Evolutionary conservation across 2,113 vertebrate species (phyloP), one percentile per base, ranked within the genome.

Genomic region (Gopherus evgoodei): DNA sequence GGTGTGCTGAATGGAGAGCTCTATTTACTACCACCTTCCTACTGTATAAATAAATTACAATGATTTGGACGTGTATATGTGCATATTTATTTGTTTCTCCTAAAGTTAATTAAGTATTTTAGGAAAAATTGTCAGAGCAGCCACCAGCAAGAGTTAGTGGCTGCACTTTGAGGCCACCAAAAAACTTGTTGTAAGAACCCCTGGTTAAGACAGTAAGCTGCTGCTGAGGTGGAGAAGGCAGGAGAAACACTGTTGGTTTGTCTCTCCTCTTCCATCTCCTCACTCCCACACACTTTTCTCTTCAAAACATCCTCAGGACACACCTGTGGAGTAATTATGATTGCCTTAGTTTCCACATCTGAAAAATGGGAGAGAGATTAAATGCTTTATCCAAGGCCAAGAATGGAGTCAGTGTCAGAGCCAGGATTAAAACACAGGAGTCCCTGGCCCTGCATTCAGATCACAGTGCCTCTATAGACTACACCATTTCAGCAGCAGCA

Each of bases 221-320:
- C 4, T 4, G 22, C 16, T 10, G 35, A 72, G 53, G 22, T 80
- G 54, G 13, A 80, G 49, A 42, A 88, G 76, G 52, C 11, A 92
- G 35, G n/a, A 90, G 27, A 12, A 47, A 8, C 81, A 22, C 17
- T 3, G 65, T 62, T 22, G 49, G 56, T 25, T 0, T 0, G 11
- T 4, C 7, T 10, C n/a, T 86, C n/a, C 35, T 35, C 84, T 76
- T 31, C 7, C 35, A 25, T 0, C 2, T 38, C 35, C 65, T n/a
- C 19, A 69, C 8, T 69, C 35, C 16, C 35, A 5, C 4, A 72
- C 0, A 0, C 8, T 81, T 22, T 12, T 5, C 89, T 1, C 2
- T 0, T 49, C 25, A 78, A 47, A 78, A 27, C 38, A 47, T 6
- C 42, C 75, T 78, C 24, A 14, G 25, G 13, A 13, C 25, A 47